Evolutionary conservation across 2,888 invertebrate species (phyloP).

Genomic region (Eulithis prunata): DNA sequence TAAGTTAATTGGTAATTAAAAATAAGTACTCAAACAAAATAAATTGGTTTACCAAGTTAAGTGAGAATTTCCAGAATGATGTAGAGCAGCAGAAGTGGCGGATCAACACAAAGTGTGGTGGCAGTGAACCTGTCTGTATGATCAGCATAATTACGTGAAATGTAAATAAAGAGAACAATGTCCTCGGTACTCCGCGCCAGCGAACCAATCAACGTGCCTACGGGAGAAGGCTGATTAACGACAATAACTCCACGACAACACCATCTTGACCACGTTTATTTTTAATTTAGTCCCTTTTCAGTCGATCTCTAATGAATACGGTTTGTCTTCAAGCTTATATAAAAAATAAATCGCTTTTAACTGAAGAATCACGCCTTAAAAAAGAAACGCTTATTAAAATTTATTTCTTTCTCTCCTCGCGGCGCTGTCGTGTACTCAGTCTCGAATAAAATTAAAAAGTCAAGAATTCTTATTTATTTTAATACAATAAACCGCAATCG

Average conservation of each 20-base stretch:
- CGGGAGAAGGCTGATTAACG: constrained; percentile 74
- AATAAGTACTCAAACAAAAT: background rate
- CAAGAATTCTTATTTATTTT: constrained; percentile 85
- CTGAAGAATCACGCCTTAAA: constrained; percentile 85
- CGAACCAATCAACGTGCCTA: constrained; percentile 73
- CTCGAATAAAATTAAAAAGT: constrained; percentile 84
- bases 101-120: constrained; percentile 37
- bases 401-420: constrained; percentile 83
- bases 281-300: constrained; percentile 81
- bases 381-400: constrained; percentile 85
- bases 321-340: constrained; percentile 83
- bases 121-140: constrained; percentile 50
- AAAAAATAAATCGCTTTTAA: constrained; percentile 84
- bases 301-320: constrained; percentile 84
- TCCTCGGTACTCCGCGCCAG: constrained; percentile 43
- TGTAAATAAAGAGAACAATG: constrained; percentile 71
- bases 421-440: constrained; percentile 81
- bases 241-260: constrained; percentile 81
- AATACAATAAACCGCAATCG: constrained; percentile 85
- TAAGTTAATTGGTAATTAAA: too few species aligned
- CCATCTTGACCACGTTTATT: constrained; percentile 78
- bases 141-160: constrained; percentile 65
- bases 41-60: constrained; percentile 5
- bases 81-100: constrained; percentile 3
- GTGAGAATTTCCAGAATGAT: constrained; percentile 15